phyloP scores from a whole-genome alignment of 1,140 invertebrate genomes.

The Aphis craccivora region DNA sequence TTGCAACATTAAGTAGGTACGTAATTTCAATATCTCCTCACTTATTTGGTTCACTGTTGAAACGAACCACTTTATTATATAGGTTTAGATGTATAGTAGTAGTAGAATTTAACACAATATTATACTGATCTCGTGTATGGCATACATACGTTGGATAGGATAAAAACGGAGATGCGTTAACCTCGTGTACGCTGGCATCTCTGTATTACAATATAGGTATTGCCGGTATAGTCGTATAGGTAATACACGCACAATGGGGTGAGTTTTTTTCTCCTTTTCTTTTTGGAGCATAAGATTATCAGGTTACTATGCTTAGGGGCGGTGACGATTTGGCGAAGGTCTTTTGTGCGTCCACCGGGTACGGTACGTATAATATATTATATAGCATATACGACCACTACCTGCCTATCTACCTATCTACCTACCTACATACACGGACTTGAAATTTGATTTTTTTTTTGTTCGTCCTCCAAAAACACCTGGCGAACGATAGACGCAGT shows the following conservation, averaged over 20 bases:
- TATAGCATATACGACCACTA: not conserved
- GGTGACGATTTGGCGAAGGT: conserved; percentile 48
- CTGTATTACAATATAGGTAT: not conserved
- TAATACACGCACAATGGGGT: conserved; percentile 11
- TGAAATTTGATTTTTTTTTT: conserved; percentile 34
- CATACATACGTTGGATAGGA: not conserved
- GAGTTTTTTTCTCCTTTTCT: not conserved
- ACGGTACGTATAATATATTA: not conserved
- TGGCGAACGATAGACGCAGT: not conserved
- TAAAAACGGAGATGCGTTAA: not conserved
- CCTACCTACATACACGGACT: not conserved
- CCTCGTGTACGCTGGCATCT: not conserved
- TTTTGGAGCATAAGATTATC: conserved; percentile 53
- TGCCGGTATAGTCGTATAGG: not conserved
- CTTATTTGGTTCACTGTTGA: not conserved
- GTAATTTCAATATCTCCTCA: not conserved
- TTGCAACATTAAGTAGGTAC: not conserved
- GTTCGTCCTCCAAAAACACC: conserved; percentile 34
- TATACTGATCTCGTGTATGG: not conserved
- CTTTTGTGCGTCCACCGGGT: conserved; percentile 37
- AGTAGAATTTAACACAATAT: not conserved
- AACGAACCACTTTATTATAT: not conserved
- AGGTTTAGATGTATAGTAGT: not conserved
- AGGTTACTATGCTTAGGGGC: conserved; percentile 4
- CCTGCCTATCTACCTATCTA: not conserved